Evolutionary conservation across 2,888 invertebrate genomes (phyloP).

Genomic region (Camptogramma bilineatum): DNA sequence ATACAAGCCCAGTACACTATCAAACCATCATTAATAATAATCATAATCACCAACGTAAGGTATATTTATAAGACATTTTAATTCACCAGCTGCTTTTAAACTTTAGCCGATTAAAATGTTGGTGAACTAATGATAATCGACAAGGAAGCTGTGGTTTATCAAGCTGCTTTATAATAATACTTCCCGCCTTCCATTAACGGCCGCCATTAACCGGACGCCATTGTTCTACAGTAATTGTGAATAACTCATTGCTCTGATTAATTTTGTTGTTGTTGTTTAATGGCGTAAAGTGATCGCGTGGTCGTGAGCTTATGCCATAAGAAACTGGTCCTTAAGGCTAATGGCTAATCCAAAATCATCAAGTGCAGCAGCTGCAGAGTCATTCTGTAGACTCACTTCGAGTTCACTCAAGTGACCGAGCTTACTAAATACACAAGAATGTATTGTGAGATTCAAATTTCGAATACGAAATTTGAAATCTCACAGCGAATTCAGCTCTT

Average conservation of each 20-base stretch:
- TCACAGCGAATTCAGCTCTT: no score
- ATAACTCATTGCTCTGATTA: slow-evolving; percentile 47
- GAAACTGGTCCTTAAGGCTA: neutral
- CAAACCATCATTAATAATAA: no score
- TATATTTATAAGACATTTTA: neutral
- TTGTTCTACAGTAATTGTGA: slow-evolving; percentile 43
- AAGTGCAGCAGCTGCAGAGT: no score
- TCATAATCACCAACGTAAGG: no score
- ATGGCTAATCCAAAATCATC: neutral
- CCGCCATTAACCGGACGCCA: slow-evolving; percentile 37
- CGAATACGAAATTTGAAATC: no score
- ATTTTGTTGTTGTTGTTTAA: slow-evolving; percentile 45
- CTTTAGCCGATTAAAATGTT: neutral
- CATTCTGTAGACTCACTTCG: no score
- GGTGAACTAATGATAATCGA: slow-evolving; percentile 57
- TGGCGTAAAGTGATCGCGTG: slow-evolving; percentile 30
- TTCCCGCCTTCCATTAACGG: slow-evolving; percentile 42
- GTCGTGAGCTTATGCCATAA: neutral
- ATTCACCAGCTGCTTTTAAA: neutral
- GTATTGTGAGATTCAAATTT: no score
- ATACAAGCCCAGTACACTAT: no score
- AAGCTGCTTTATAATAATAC: slow-evolving; percentile 57
- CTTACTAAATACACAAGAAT: no score
- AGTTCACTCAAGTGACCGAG: no score
- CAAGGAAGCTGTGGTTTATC: slow-evolving; percentile 61